A percentile compares a stretch with the other conserved stretches of the same genome.
Evolutionary conservation across 2,888 invertebrate species (phyloP).

Genomic region (Podabrus alpinus): DNA sequence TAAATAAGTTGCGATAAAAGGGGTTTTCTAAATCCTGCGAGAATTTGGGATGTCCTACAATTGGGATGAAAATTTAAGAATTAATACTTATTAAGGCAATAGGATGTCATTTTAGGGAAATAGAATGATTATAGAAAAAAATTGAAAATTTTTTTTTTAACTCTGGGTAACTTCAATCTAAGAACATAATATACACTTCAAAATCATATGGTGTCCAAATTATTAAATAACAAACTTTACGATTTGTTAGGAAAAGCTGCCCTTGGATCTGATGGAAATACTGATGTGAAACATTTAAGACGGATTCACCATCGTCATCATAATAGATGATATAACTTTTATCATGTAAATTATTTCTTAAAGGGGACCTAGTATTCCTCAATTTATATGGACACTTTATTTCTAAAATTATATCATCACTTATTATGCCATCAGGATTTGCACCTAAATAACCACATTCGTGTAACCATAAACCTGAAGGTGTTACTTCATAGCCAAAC

Average conservation of each 20-base stretch:
- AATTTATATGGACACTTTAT: conserved; percentile 5
- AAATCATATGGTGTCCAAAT: not conserved
- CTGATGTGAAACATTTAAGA: not conserved
- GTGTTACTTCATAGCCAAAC: not conserved
- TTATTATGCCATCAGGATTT: not conserved
- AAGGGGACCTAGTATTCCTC: not conserved
- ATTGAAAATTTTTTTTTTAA: no score
- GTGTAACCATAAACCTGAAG: conserved; percentile 4
- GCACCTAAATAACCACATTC: conserved; percentile 4
- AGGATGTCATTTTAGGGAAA: no score
- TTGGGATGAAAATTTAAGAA: no score
- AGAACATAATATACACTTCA: not conserved
- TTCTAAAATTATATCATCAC: not conserved
- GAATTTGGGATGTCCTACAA: no score
- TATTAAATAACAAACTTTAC: not conserved
- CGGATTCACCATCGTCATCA: not conserved
- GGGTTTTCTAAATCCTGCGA: no score
- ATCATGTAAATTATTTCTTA: not conserved
- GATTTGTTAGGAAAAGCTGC: not conserved
- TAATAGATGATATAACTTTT: not conserved
- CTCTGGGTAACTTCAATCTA: no score
- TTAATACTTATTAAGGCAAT: no score
- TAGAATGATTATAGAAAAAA: no score
- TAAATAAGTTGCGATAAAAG: no score
- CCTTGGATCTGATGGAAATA: not conserved